Percentiles rank a stretch among this genome's conserved stretches.
These are phyloP conservation scores for Crioceris asparagi DNA, from an alignment of 2,888 invertebrate species.

Conservation along the genomic window DNA sequence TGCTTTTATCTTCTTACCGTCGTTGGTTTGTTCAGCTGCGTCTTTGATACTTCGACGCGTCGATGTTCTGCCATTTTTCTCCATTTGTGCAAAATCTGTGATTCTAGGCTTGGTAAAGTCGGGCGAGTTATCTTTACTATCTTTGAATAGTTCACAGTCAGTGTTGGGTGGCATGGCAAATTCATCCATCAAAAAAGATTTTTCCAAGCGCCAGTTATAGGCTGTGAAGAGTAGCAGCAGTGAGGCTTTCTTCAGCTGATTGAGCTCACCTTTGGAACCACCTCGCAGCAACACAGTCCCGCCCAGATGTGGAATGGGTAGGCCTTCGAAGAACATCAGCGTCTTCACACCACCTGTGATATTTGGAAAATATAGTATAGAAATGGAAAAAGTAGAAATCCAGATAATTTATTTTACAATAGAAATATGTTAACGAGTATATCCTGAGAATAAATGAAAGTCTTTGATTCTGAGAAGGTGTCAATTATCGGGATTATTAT, in stretches of 20 bases:
- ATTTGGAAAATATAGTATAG: neutral
- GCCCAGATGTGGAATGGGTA: slow-evolving; percentile 70
- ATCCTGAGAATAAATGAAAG: no score
- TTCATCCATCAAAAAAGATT: slow-evolving; percentile 80
- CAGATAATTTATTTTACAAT: neutral
- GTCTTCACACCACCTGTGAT: slow-evolving; percentile 62
- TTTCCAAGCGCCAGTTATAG: slow-evolving; percentile 89
- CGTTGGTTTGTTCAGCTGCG: slow-evolving; percentile 1
- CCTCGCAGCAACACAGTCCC: slow-evolving; percentile 85
- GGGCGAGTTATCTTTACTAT: slow-evolving; percentile 36
- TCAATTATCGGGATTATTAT: no score
- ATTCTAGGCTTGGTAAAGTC: slow-evolving; percentile 10
- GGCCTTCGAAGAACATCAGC: slow-evolving; percentile 88
- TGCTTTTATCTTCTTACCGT: slow-evolving; percentile 28
- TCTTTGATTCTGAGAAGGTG: no score
- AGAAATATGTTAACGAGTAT: no score
- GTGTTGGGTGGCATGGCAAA: slow-evolving; percentile 64
- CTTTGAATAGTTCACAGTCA: slow-evolving; percentile 37
- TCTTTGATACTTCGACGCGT: slow-evolving; percentile 2
- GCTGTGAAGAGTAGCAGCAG: slow-evolving; percentile 71
- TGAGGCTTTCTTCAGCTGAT: slow-evolving; percentile 72
- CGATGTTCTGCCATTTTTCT: neutral
- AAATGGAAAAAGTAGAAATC: neutral
- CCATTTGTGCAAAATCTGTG: neutral
- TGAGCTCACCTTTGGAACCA: slow-evolving; percentile 56